Evolutionary conservation across 2,888 invertebrate genomes (phyloP).

Genomic region (Lepetodrilus schrolli): DNA sequence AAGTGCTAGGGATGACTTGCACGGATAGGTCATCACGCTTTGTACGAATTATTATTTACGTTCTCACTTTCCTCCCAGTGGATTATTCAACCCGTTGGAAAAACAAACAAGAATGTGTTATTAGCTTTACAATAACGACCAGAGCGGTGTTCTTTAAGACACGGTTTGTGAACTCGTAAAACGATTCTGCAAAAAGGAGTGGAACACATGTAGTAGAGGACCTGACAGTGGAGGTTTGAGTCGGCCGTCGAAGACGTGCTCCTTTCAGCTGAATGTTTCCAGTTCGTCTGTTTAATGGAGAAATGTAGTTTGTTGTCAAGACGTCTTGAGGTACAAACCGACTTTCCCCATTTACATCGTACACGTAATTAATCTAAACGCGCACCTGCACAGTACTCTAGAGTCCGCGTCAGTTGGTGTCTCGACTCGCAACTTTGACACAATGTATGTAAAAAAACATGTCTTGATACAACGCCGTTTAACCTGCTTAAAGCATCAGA

Average conservation of each 20-base stretch:
- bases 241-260: too few species aligned
- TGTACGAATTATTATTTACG: constrained; percentile 13
- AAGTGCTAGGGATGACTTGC: neutral
- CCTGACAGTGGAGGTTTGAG: neutral
- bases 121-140: neutral
- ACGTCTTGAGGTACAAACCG: neutral
- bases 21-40: neutral
- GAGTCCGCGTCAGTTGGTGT: too few species aligned
- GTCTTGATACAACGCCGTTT: too few species aligned
- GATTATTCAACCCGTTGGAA: neutral
- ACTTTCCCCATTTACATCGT: neutral
- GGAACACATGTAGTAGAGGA: neutral
- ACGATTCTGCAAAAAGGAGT: neutral
- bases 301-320: neutral
- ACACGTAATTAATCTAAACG: neutral
- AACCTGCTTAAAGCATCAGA: too few species aligned
- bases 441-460: neutral
- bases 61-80: neutral
- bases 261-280: too few species aligned
- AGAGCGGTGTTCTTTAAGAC: neutral
- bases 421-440: too few species aligned
- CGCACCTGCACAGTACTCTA: neutral
- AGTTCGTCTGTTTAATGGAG: neutral
- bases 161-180: constrained; percentile 3
- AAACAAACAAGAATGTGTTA: constrained; percentile 8